Evolutionary conservation across 2,797 vertebrate species (phyloP), one percentile per base, ranked within the genome.

Genomic region (Rhinella marina): DNA sequence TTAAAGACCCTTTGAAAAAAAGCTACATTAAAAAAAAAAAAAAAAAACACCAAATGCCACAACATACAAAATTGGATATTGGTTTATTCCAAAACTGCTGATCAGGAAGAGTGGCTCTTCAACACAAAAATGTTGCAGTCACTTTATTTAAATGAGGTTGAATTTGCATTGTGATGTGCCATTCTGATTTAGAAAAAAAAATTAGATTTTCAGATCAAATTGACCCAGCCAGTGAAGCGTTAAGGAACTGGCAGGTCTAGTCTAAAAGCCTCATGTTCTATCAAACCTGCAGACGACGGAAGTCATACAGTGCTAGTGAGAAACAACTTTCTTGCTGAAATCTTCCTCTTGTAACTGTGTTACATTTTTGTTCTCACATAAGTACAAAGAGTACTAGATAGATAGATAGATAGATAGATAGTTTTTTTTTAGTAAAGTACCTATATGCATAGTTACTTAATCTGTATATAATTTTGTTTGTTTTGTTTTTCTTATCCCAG

Each of bases 171-270:
- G 97, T 98, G 97, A 99, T 99, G 97, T 96, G 97, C 96, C 96
- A 96, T 97, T 97, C 97, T 99, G 98, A 98, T 98, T 99, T 97
- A 97, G 97, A 97, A 90, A 92, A 95, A 98, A 98, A 99, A 99
- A 99, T 98, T 97, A 99, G 98, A 99, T 99, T 99, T 98, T 99
- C 97, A 99, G 97, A 99, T 99, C 98, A 99, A 99, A 99, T 99
- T 99, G 98, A 99, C 98, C 98, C 95, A 97, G 96, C 96, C 98
- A 98, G 96, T 97, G 98, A 98, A 97, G 98, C 98, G 96, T 99
- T 97, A 97, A 98, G 95, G 95, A 97, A 94, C 96, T 98, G 98
- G 97, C 98, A 98, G 98, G 96, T 97, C 95, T 95, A 96, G 96
- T 97, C 96, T 97, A 97, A 99, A 97, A 98, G 97, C 95, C 96